Evolutionary conservation across 53 echinoderm and acorn worm genomes (phyloP).

Genomic region (Astropecten irregularis): DNA sequence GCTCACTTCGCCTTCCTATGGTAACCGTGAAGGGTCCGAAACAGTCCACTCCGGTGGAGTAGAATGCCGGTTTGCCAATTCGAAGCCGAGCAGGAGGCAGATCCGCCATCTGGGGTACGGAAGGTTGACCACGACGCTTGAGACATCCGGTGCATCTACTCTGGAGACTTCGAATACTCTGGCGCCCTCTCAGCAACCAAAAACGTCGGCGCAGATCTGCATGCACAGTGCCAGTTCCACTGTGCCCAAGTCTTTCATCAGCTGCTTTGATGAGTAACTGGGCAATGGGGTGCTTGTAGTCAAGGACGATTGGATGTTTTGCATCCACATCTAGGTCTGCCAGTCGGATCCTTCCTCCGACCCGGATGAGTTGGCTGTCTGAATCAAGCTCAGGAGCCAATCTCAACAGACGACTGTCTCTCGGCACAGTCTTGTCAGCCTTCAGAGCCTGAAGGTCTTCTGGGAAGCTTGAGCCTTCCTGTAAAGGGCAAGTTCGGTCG

Average conservation of each 20-base stretch:
- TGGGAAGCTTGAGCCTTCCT: background rate
- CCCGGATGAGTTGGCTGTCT: background rate
- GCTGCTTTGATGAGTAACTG: background rate
- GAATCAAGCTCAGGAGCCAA: background rate
- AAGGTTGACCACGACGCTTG: slow-evolving; percentile 40
- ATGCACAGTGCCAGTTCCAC: background rate
- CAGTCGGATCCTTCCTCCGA: background rate
- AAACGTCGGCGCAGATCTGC: too few species aligned
- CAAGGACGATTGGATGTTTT: slow-evolving; percentile 12
- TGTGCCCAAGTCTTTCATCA: background rate
- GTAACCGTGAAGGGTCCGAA: slow-evolving; percentile 46
- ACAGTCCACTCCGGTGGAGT: slow-evolving; percentile 56
- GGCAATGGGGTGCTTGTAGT: background rate
- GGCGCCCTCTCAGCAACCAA: slow-evolving; percentile 4
- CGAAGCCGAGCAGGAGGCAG: slow-evolving; percentile 52
- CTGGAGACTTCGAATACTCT: slow-evolving; percentile 5
- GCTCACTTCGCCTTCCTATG: slow-evolving; percentile 37
- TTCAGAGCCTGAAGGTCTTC: background rate
- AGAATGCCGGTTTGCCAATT: slow-evolving; percentile 57
- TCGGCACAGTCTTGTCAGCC: background rate
- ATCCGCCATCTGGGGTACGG: slow-evolving; percentile 63
- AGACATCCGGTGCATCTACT: slow-evolving; percentile 33
- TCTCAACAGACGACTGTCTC: background rate
- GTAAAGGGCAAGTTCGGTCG: background rate
- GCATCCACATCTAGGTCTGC: background rate